Evolutionary conservation across 2,888 invertebrate species (phyloP).

Genomic region (Drosophila percnosoma): DNA sequence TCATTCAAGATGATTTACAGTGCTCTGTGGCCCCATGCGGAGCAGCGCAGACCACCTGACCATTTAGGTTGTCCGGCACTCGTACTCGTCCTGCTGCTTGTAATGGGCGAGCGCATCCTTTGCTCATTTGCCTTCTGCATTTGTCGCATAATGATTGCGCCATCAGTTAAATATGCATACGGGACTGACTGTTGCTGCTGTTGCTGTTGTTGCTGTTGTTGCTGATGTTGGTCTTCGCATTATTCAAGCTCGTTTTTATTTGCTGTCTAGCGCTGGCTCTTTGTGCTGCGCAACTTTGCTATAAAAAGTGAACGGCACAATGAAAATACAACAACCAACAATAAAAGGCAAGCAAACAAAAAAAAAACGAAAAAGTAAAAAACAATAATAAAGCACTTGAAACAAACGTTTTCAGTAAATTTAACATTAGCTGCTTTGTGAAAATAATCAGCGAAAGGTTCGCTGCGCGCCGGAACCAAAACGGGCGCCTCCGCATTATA

Average conservation of each 20-base stretch:
- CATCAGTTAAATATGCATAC: conserved; percentile 61
- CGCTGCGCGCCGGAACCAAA: conserved; percentile 40
- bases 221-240: conserved; percentile 12
- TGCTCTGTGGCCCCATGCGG: conserved; percentile 36
- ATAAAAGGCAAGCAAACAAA: background rate
- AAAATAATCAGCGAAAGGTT: conserved; percentile 70
- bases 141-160: conserved; percentile 73
- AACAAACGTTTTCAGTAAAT: conserved; percentile 81
- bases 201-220: background rate
- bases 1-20: conserved; percentile 74
- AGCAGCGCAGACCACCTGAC: conserved; percentile 8
- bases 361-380: background rate
- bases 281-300: conserved; percentile 42
- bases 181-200: background rate
- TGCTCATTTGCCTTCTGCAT: conserved; percentile 62
- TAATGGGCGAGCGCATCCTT: conserved; percentile 35
- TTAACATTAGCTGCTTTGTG: conserved; percentile 79
- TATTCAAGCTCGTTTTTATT: conserved; percentile 41
- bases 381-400: conserved; percentile 80
- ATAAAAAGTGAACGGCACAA: conserved; percentile 62
- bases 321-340: conserved; percentile 30
- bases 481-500: conserved; percentile 1
- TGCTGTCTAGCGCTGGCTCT: conserved; percentile 54
- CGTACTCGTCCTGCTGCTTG: background rate
- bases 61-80: conserved; percentile 23